Conservation (phyloP, 2,888 invertebrate genomes). For the Parapristionchus giblindavisi region DNA sequence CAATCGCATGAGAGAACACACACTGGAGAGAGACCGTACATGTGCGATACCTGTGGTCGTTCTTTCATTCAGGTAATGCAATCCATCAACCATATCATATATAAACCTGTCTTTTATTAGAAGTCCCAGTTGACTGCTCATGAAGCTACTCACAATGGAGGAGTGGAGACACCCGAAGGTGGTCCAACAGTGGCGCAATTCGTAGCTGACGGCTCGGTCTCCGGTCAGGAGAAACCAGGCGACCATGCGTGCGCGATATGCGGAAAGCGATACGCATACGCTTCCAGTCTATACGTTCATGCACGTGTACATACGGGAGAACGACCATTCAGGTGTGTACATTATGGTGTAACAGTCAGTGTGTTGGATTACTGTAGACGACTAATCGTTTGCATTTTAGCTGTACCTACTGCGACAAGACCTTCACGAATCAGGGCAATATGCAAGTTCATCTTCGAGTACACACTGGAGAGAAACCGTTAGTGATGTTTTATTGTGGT, state of each 20-base stretch:
- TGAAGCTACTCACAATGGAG: slow-evolving; percentile 63
- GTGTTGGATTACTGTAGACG: not conserved
- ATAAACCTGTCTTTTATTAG: slow-evolving; percentile 42
- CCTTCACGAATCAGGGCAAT: slow-evolving; percentile 66
- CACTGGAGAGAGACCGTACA: slow-evolving; percentile 67
- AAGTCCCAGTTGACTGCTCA: slow-evolving; percentile 69
- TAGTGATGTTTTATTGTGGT: slow-evolving; percentile 35
- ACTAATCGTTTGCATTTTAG: slow-evolving; percentile 39
- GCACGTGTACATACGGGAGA: slow-evolving; percentile 68
- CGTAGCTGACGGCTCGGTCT: slow-evolving; percentile 20
- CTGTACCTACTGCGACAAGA: slow-evolving; percentile 63
- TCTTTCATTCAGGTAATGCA: slow-evolving; percentile 64
- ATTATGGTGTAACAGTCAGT: not conserved
- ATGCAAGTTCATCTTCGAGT: slow-evolving; percentile 59
- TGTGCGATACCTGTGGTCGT: slow-evolving; percentile 60
- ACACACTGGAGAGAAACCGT: slow-evolving; percentile 58
- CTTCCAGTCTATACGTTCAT: slow-evolving; percentile 67
- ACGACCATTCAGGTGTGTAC: slow-evolving; percentile 54
- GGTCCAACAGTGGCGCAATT: not conserved
- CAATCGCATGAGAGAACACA: slow-evolving; percentile 68
- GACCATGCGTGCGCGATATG: slow-evolving; percentile 65
- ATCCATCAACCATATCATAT: not conserved
- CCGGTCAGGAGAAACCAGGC: slow-evolving; percentile 27
- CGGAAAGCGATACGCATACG: slow-evolving; percentile 67
- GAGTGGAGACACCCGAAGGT: not conserved